Conservation (phyloP, 2,888 invertebrate genomes). For the Folsomia candida region DNA sequence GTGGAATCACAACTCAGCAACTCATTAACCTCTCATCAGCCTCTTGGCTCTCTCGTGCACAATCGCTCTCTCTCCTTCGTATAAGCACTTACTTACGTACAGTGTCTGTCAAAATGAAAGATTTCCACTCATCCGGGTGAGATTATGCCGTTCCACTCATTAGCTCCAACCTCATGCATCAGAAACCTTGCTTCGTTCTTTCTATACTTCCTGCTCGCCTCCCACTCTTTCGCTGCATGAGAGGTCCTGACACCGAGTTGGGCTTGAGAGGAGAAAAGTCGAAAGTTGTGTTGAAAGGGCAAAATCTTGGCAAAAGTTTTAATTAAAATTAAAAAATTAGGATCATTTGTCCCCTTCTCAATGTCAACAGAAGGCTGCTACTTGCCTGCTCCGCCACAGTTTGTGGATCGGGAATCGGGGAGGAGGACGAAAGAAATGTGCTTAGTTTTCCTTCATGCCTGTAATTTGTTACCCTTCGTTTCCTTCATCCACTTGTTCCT, state of each 20-base stretch:
- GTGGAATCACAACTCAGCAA: not conserved
- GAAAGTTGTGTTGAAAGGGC: conserved; percentile 7
- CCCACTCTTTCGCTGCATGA: not conserved
- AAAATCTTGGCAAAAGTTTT: conserved; percentile 31
- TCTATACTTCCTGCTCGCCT: not conserved
- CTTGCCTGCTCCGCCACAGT: not conserved
- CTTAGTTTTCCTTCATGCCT: not conserved
- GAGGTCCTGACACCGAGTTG: not conserved
- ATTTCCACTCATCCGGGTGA: not conserved
- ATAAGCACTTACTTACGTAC: not conserved
- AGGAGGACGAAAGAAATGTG: not conserved
- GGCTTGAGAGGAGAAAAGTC: not conserved
- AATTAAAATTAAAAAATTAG: conserved; percentile 49
- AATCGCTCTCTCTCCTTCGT: not conserved
- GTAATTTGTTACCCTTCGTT: conserved; percentile 2
- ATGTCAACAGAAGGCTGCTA: not conserved
- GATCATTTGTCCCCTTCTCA: conserved; percentile 40
- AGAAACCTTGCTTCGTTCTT: not conserved
- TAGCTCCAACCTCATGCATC: conserved; percentile 3
- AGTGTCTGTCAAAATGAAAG: not conserved
- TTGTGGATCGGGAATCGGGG: not conserved
- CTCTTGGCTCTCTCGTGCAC: too few relatives aligned
- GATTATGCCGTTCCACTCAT: not conserved
- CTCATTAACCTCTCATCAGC: conserved; percentile 1
- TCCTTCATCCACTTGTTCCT: conserved; percentile 1